Evolutionary conservation across 30 jellyfish, hydroid and myxozoan species (phyloP), one percentile per base, ranked within the genome.

Genomic region (Hydra vulgaris): DNA sequence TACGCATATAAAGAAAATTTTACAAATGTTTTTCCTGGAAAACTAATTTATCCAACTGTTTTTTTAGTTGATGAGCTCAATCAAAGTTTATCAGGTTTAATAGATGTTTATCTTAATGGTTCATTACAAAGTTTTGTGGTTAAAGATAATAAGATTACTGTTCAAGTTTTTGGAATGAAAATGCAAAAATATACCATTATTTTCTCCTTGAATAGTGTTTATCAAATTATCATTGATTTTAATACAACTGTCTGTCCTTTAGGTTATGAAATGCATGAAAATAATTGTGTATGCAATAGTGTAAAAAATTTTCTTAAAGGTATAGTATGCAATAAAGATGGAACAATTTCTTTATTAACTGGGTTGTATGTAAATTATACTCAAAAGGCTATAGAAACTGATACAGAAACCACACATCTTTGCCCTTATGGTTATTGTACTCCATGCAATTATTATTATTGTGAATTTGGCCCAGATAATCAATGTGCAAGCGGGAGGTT

Each of bases 341-440:
- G 75, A 68, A 15, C 15, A 8, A 23, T 68, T 68, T 68, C 75
- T 8, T 15, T 68, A 15, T 15, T 68, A n/a, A 8, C 25, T 68
- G 75, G 75, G 4, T 16, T 68, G 26, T 68, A 68, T 23, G 27
- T 23, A 12, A 12, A 40, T 12, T 40, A 40, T 12, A 3, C 5
- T 40, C 61, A 40, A 40, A 40, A 40, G 12, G 61, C 61, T 40
- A 40, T 40, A 40, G 12, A 40, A 12, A 40, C 61, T 3, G 61
- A 40, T 12, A 68, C 7, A 3, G 75, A n/a, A n/a, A 68, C 75
- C 8, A 68, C 75, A n/a, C 27, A 68, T 23, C 7, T 15, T 3
- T 68, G 75, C 27, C 75, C 75, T 15, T 68, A 3, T 68, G 75
- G 75, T 23, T 68, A 68, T 23, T 68, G 75, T 15, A 68, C 15